phyloP scores from a whole-genome alignment of 2,888 invertebrate genomes.

The Nysson spinosus region DNA sequence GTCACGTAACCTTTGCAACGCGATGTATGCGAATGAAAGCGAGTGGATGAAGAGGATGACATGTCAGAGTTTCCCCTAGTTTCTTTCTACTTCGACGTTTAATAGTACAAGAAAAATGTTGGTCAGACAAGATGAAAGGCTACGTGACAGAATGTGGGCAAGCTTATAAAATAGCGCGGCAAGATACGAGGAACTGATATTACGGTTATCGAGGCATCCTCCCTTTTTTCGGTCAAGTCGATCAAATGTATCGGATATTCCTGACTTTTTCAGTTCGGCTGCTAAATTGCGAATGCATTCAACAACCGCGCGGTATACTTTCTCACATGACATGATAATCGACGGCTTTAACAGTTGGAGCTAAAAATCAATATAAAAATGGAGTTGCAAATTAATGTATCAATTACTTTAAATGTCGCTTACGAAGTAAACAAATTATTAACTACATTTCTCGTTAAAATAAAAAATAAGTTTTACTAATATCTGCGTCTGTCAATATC shows the following conservation, averaged over 20 bases:
- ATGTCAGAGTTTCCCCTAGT: background rate
- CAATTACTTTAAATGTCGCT: too few relatives aligned
- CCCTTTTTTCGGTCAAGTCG: slow-evolving; percentile 8
- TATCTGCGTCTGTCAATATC: too few relatives aligned
- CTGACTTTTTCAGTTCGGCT: background rate
- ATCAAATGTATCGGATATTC: slow-evolving; percentile 29
- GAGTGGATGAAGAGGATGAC: background rate
- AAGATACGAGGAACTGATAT: slow-evolving; percentile 29
- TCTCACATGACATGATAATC: slow-evolving; percentile 5
- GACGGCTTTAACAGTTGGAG: background rate
- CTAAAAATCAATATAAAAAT: too few relatives aligned
- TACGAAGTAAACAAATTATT: too few relatives aligned
- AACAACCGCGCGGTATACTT: background rate
- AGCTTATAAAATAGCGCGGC: slow-evolving; percentile 41
- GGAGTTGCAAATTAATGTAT: too few relatives aligned
- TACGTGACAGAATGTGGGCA: slow-evolving; percentile 15
- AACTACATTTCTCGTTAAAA: too few relatives aligned
- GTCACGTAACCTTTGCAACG: background rate
- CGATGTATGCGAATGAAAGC: background rate
- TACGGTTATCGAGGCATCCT: slow-evolving; percentile 24
- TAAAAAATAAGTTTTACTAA: too few relatives aligned
- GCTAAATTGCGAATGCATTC: slow-evolving; percentile 22
- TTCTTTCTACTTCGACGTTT: slow-evolving; percentile 4
- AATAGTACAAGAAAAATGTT: slow-evolving; percentile 21
- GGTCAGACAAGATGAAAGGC: slow-evolving; percentile 22